Conservation (phyloP, 2,888 invertebrate species). For the Fissipunctia ypsillon region DNA sequence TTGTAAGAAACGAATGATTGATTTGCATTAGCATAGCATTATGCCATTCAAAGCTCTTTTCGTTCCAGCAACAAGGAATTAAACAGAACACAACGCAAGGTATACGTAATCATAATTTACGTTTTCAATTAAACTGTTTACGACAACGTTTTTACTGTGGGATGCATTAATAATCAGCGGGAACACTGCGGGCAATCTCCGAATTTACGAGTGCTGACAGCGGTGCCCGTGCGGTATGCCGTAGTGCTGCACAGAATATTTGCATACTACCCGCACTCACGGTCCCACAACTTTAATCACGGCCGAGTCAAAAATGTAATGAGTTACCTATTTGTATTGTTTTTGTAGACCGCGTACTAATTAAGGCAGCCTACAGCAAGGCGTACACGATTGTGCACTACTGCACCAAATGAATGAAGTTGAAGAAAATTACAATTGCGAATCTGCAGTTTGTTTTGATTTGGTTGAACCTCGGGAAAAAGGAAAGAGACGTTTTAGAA, state of each 20-base stretch:
- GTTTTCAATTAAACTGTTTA: slow-evolving; percentile 62
- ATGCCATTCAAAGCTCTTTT: slow-evolving; percentile 18
- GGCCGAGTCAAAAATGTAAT: slow-evolving; percentile 56
- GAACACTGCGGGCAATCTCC: slow-evolving; percentile 63
- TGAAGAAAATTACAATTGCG: slow-evolving; percentile 58
- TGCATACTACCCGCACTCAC: slow-evolving; percentile 61
- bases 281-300: slow-evolving; percentile 63
- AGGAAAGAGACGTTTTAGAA: slow-evolving; percentile 8
- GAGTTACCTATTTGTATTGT: slow-evolving; percentile 61
- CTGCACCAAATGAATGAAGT: slow-evolving; percentile 47
- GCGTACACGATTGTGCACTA: slow-evolving; percentile 45
- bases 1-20: slow-evolving; percentile 36
- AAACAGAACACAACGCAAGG: slow-evolving; percentile 22
- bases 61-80: slow-evolving; percentile 18
- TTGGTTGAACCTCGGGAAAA: slow-evolving; percentile 31
- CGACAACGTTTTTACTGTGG: slow-evolving; percentile 61
- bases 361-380: slow-evolving; percentile 55
- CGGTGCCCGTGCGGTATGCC: slow-evolving; percentile 39
- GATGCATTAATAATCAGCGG: slow-evolving; percentile 56
- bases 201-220: slow-evolving; percentile 67
- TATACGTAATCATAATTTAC: slow-evolving; percentile 46
- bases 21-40: slow-evolving; percentile 40
- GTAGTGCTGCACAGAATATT: slow-evolving; percentile 58
- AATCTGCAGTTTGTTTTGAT: slow-evolving; percentile 54
- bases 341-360: slow-evolving; percentile 57